A percentile compares a stretch with the other conserved stretches of the same genome.
Evolutionary conservation across 2,797 vertebrate species (phyloP).

Genomic region (Meda fulgida): DNA sequence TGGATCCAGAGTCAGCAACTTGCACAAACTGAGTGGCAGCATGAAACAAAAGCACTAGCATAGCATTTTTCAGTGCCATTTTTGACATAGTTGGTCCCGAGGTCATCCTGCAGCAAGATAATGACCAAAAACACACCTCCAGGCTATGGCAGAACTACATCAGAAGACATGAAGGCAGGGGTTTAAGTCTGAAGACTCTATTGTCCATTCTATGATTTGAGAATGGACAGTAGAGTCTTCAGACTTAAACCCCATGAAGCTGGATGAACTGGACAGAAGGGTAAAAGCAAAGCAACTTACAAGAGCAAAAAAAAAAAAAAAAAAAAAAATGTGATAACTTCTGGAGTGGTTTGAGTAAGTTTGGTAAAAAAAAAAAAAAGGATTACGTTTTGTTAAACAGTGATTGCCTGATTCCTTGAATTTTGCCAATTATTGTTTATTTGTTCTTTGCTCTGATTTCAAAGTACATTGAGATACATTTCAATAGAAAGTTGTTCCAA

Average conservation of each 20-base stretch:
- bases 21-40: not conserved
- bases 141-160: no score
- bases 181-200: no score
- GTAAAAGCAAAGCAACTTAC: not conserved
- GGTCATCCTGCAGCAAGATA: no score
- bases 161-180: not conserved
- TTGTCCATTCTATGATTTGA: no score
- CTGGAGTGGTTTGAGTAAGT: not conserved
- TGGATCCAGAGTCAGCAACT: not conserved
- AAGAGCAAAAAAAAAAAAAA: not conserved
- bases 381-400: not conserved
- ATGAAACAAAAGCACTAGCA: not conserved
- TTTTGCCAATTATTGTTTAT: not conserved
- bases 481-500: not conserved
- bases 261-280: not conserved
- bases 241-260: not conserved
- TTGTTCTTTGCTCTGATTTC: not conserved
- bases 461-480: not conserved
- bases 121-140: no score
- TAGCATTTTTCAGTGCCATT: not conserved
- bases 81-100: not conserved
- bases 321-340: not conserved
- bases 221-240: not conserved
- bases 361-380: not conserved
- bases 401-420: not conserved